phyloP scores from a whole-genome alignment of 2,888 invertebrate genomes.

The Glyphotaelius pellucidus region DNA sequence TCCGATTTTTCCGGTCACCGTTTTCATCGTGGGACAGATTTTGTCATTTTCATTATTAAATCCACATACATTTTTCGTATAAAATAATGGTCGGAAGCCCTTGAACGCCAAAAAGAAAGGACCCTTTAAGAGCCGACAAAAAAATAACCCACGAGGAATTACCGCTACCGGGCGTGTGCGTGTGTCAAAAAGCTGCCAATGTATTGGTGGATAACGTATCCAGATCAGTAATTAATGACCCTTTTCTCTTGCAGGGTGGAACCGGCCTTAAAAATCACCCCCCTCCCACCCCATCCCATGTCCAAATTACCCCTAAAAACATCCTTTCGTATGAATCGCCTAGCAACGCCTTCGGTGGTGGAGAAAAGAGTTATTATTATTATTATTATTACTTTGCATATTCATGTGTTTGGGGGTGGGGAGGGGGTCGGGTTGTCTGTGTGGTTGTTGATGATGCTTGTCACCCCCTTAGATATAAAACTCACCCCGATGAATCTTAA shows the following conservation, averaged over 20 bases:
- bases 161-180: not conserved
- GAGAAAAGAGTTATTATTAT: conserved; percentile 49
- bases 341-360: conserved; percentile 56
- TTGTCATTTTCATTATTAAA: not conserved
- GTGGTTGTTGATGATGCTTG: conserved; percentile 40
- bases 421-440: not conserved
- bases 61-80: not conserved
- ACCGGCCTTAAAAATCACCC: conserved; percentile 54
- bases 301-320: conserved; percentile 50
- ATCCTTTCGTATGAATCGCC: conserved; percentile 51
- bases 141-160: conserved; percentile 13
- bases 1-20: too few relatives aligned
- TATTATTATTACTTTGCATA: conserved; percentile 56
- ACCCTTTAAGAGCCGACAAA: not conserved
- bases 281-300: conserved; percentile 49
- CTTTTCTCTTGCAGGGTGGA: conserved; percentile 68
- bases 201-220: conserved; percentile 64
- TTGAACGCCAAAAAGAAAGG: conserved; percentile 7
- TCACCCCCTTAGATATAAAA: conserved; percentile 39
- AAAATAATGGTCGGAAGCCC: not conserved
- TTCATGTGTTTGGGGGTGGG: conserved; percentile 34
- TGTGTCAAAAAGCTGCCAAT: conserved; percentile 43
- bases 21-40: not conserved
- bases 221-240: conserved; percentile 70
- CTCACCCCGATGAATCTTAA: conserved; percentile 15